Base-by-base conservation (phyloP, 2,113 vertebrate genomes). In the Rhinopithecus roxellana region DNA sequence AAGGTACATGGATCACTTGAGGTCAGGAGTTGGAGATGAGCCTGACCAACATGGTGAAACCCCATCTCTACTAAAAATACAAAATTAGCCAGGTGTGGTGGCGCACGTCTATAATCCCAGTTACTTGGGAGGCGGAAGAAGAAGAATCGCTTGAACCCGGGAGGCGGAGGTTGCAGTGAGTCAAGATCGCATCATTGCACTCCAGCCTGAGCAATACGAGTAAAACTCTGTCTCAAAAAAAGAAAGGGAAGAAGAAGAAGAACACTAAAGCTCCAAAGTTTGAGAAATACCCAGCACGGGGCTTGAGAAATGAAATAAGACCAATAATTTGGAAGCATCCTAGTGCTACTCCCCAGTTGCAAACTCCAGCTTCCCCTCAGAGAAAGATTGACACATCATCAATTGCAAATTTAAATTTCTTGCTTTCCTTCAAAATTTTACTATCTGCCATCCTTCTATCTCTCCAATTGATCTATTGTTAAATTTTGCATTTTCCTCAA, bases 381-480 rank as follows among this genome's bases (percentile, higher is more conserved):
- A 35, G 23, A 48, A 43, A 18, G n/a, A 38, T 25, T 30, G 35
- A 38, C 0, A 20, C 10, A 22, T 14, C 17, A 22, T 32, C 7
- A 3, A 20, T 18, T 78, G 4, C 13, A n/a, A 48, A 43, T 57
- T 59, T 13, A 27, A 77, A 78, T 50, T 43, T n/a, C 3, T 17
- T 43, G n/a, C 12, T 82, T 52, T 27, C 4, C 8, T 78, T 75
- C 50, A 52, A 78, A 35, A 82, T 52, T 25, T n/a, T 50, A 5
- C 23, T 43, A 43, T 45, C 9, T 77, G 12, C 50, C 38, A 10
- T 32, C 32, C 6, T 11, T 16, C 30, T 77, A 1, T 32, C 23
- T 35, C 20, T 32, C 14, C 9, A 27, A 9, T 0, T 13, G 8
- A 61, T 43, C 14, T 3, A 48, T 27, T 52, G 4, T 18, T 64